phyloP scores from a whole-genome alignment of 1,140 invertebrate species.

The Pinna nobilis region DNA sequence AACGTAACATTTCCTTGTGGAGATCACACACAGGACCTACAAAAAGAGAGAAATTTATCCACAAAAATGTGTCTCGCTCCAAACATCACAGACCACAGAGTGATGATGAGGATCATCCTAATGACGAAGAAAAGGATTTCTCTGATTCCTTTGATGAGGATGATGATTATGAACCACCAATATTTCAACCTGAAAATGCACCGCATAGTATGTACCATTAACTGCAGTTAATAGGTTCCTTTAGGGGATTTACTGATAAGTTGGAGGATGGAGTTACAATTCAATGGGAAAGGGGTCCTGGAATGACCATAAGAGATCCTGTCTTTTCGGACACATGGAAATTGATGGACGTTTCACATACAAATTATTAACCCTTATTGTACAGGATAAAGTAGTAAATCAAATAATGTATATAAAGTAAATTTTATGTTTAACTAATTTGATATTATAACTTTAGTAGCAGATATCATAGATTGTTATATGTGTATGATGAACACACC shows the following conservation, averaged over 20 bases:
- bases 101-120: slow-evolving; percentile 27
- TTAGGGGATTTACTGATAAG: no score
- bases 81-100: background rate
- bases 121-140: slow-evolving; percentile 11
- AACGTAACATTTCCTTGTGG: slow-evolving; percentile 35
- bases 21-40: slow-evolving; percentile 24
- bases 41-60: slow-evolving; percentile 37
- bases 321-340: background rate
- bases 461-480: no score
- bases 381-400: no score
- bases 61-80: background rate
- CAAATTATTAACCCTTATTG: no score
- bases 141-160: slow-evolving; percentile 41
- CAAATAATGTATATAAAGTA: no score
- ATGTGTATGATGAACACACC: no score
- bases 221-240: no score
- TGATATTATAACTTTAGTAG: no score
- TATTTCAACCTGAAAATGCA: slow-evolving; percentile 29
- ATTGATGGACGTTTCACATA: no score
- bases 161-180: slow-evolving; percentile 51
- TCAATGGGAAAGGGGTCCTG: background rate
- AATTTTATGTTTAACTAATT: no score
- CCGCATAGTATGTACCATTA: no score
- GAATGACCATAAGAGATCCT: background rate
- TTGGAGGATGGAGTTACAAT: background rate